Conservation (phyloP, 2,888 invertebrate genomes). For the Lepetodrilus schrolli region DNA sequence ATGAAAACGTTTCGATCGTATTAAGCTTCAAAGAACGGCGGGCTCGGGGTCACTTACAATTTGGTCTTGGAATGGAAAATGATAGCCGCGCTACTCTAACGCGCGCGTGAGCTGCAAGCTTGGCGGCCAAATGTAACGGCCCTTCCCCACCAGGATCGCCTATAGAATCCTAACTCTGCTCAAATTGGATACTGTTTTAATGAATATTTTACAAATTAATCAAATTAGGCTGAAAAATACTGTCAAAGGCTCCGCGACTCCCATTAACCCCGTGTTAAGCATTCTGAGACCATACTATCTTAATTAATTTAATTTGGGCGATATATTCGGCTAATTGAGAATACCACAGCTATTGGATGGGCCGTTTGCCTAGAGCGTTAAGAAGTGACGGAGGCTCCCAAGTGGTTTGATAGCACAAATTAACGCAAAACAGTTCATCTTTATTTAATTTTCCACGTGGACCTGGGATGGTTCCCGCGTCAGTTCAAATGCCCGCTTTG, state of each 20-base stretch:
- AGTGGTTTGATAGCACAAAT: slow-evolving; percentile 39
- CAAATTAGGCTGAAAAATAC: slow-evolving; percentile 46
- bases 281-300: slow-evolving; percentile 37
- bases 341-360: slow-evolving; percentile 37
- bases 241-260: slow-evolving; percentile 33
- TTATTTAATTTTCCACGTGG: slow-evolving; percentile 38
- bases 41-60: not conserved
- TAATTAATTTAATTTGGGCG: slow-evolving; percentile 56
- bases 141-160: not conserved
- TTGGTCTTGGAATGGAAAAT: not conserved
- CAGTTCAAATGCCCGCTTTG: slow-evolving; percentile 34
- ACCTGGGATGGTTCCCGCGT: not conserved
- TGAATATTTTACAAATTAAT: slow-evolving; percentile 67
- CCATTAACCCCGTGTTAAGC: slow-evolving; percentile 46
- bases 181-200: slow-evolving; percentile 57
- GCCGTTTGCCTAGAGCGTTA: slow-evolving; percentile 29
- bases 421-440: slow-evolving; percentile 46
- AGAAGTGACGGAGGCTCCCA: slow-evolving; percentile 33
- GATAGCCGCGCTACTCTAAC: not conserved
- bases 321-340: slow-evolving; percentile 50
- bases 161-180: slow-evolving; percentile 34
- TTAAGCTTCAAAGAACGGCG: not conserved
- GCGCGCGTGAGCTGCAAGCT: slow-evolving; percentile 5
- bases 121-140: not conserved
- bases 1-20: not conserved